Percentiles rank a stretch among this genome's conserved stretches.
phyloP scores from a whole-genome alignment of 1,140 invertebrate species.

The Calephelis virginiensis region DNA sequence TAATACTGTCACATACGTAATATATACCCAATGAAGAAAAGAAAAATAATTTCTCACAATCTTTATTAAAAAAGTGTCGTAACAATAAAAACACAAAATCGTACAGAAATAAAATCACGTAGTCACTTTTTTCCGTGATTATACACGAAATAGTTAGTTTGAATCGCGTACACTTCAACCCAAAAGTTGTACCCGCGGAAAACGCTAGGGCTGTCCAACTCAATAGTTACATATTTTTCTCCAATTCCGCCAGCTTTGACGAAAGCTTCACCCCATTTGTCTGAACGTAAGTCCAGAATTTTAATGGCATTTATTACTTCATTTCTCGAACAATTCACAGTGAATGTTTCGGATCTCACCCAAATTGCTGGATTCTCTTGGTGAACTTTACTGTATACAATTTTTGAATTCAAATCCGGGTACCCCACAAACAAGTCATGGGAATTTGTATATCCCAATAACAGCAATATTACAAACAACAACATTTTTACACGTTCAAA shows the following conservation, averaged over 20 bases:
- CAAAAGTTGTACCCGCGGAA: constrained; percentile 63
- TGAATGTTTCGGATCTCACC: constrained; percentile 54
- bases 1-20: too few relatives aligned
- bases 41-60: background rate
- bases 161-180: constrained; percentile 61
- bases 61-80: background rate
- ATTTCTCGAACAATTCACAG: constrained; percentile 53
- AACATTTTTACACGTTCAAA: constrained; percentile 14
- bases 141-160: constrained; percentile 39
- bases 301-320: constrained; percentile 64
- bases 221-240: constrained; percentile 52
- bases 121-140: constrained; percentile 34
- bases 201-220: constrained; percentile 54
- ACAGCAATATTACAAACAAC: constrained; percentile 23
- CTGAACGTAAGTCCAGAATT: constrained; percentile 52
- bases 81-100: background rate
- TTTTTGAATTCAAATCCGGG: constrained; percentile 47
- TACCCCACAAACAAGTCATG: constrained; percentile 56
- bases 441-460: background rate
- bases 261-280: constrained; percentile 60
- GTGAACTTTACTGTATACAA: constrained; percentile 60
- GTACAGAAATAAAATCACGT: background rate
- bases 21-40: too few relatives aligned
- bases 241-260: constrained; percentile 60
- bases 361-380: constrained; percentile 65